phyloP scores from a whole-genome alignment of 2,888 invertebrate genomes.

The Dryadula phaetusa region DNA sequence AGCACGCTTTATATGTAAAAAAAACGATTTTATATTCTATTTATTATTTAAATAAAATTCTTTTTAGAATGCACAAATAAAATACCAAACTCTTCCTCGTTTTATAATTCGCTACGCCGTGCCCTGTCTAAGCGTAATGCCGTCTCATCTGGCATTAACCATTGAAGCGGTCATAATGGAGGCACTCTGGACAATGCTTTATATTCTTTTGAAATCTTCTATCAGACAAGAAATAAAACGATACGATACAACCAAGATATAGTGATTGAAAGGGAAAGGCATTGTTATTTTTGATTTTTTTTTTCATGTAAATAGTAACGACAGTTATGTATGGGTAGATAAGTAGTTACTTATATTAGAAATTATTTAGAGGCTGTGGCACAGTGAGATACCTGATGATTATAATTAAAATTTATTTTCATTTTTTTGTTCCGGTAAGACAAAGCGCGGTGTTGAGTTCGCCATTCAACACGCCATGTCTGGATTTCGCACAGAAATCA shows the following conservation, averaged over 20 bases:
- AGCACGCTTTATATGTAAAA: background rate
- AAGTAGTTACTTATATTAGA: too few relatives aligned
- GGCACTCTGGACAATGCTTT: slow-evolving; percentile 64
- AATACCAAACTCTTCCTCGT: background rate
- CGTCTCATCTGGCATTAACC: slow-evolving; percentile 60
- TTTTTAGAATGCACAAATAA: background rate
- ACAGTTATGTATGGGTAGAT: background rate
- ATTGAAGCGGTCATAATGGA: slow-evolving; percentile 66
- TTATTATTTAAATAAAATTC: background rate
- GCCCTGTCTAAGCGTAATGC: slow-evolving; percentile 35
- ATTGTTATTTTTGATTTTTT: background rate
- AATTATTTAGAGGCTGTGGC: too few relatives aligned
- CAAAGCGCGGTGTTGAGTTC: too few relatives aligned
- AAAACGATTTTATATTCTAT: background rate
- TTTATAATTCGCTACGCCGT: background rate
- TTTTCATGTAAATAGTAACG: background rate
- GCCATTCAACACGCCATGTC: too few relatives aligned
- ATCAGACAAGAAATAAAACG: slow-evolving; percentile 35
- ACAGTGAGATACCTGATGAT: too few relatives aligned
- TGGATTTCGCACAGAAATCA: too few relatives aligned
- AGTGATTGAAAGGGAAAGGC: slow-evolving; percentile 14
- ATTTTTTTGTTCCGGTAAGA: too few relatives aligned
- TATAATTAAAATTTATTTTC: too few relatives aligned
- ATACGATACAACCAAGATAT: slow-evolving; percentile 31
- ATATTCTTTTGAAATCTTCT: slow-evolving; percentile 42